Conservation (phyloP, 2,888 invertebrate genomes). For the Yponomeuta evonymella region DNA sequence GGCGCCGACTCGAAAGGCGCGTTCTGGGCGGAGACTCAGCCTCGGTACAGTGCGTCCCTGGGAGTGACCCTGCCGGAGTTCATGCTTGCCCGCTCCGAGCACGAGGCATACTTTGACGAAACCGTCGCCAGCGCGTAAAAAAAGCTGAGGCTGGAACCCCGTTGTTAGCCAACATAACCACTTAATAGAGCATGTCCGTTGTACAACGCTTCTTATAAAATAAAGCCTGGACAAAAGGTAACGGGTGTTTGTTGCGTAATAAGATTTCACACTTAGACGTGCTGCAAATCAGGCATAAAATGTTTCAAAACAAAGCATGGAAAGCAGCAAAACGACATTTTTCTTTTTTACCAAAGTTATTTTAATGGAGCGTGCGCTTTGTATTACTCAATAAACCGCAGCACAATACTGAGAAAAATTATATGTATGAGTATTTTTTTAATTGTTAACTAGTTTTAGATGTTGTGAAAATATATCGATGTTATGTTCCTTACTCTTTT, state of each 20-base stretch:
- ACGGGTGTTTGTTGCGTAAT: slow-evolving; percentile 61
- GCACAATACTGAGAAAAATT: background rate
- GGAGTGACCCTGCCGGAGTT: slow-evolving; percentile 80
- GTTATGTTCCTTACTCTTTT: slow-evolving; percentile 23
- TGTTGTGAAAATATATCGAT: slow-evolving; percentile 42
- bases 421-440: background rate
- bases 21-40: slow-evolving; percentile 80
- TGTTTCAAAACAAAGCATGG: slow-evolving; percentile 35
- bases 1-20: slow-evolving; percentile 76
- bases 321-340: slow-evolving; percentile 25
- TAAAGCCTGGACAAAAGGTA: slow-evolving; percentile 52
- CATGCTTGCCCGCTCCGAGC: slow-evolving; percentile 81
- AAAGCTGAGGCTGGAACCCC: slow-evolving; percentile 33
- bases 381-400: background rate
- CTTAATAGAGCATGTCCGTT: slow-evolving; percentile 67
- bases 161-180: slow-evolving; percentile 49
- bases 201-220: slow-evolving; percentile 44
- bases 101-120: slow-evolving; percentile 81
- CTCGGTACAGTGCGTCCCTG: slow-evolving; percentile 78
- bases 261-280: slow-evolving; percentile 52
- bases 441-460: slow-evolving; percentile 71
- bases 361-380: background rate
- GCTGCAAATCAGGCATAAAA: slow-evolving; percentile 28
- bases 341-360: slow-evolving; percentile 15
- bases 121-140: slow-evolving; percentile 59